Conservation (phyloP, 1,140 invertebrate species). For the Trichonephila clavata region DNA sequence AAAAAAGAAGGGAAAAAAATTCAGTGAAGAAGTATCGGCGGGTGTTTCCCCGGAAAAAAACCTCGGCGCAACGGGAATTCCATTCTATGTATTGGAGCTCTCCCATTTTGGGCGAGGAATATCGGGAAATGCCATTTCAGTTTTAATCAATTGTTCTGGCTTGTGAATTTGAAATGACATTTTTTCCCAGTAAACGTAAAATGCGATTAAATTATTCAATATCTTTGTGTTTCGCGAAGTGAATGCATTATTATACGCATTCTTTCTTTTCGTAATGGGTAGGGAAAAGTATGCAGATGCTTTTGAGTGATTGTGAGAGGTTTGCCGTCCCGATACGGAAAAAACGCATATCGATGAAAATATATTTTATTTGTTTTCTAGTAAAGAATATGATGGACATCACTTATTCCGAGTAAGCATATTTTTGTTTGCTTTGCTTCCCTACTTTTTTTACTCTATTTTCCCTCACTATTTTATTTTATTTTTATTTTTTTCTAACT, state of each 20-base stretch:
- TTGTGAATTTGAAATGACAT: slow-evolving; percentile 74
- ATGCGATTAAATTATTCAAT: slow-evolving; percentile 75
- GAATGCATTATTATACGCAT: slow-evolving; percentile 72
- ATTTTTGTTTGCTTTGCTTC: slow-evolving; percentile 55
- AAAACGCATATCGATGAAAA: slow-evolving; percentile 73
- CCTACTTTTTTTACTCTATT: neutral
- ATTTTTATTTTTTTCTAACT: slow-evolving; percentile 31
- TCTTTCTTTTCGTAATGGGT: slow-evolving; percentile 69
- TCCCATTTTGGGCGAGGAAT: slow-evolving; percentile 55
- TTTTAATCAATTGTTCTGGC: slow-evolving; percentile 75
- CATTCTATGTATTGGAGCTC: slow-evolving; percentile 34
- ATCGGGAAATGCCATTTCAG: slow-evolving; percentile 72
- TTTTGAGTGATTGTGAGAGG: slow-evolving; percentile 63
- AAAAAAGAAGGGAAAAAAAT: slow-evolving; percentile 56
- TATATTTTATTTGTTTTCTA: slow-evolving; percentile 75
- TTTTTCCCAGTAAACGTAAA: slow-evolving; percentile 71
- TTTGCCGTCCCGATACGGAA: slow-evolving; percentile 40
- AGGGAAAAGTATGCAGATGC: slow-evolving; percentile 74
- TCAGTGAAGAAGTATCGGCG: slow-evolving; percentile 61
- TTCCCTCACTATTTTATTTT: neutral
- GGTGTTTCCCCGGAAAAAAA: slow-evolving; percentile 25
- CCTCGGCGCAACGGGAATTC: slow-evolving; percentile 47
- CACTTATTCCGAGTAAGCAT: slow-evolving; percentile 39
- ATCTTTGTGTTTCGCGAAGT: slow-evolving; percentile 74
- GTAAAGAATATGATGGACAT: slow-evolving; percentile 74